Base-by-base conservation (phyloP, 2,797 vertebrate genomes). In the Clarias platycephalus region DNA sequence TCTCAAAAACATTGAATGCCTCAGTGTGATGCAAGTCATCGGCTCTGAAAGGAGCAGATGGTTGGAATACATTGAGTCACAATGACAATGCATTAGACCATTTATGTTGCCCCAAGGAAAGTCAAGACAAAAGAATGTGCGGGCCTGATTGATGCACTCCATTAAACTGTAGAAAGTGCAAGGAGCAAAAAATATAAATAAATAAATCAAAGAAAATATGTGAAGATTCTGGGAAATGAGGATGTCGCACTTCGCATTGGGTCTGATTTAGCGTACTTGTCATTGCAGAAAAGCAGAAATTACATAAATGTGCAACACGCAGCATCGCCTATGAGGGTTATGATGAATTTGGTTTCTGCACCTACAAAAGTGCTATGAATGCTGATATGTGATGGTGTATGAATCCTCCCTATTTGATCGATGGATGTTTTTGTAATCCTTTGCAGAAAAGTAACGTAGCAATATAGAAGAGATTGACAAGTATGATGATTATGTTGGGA, bases 31-130 rank as follows among this genome's bases (percentile, higher is more conserved):
- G 71, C 26, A 70, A 80, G 81, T 86, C 81, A 86, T 78, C 77
- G 64, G 64, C 57, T 60, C 64, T 83, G 80, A 86, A 85, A 78
- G 55, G 84, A 89, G 74, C 87, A 88, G 89, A 89, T 88, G 89
- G 89, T 86, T 81, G 81, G 87, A 89, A 89, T 85, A 83, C 75
- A 88, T 80, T 86, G 87, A 89, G 86, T 88, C 86, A 87, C 81
- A 81, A 83, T 85, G 87, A 87, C 85, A 84, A 88, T 79, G 83
- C 86, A 87, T 82, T 87, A 86, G 85, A 87, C 86, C 87, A 84
- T 66, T 86, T 86, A 84, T 89, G 85, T 87, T 89, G 85, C 84
- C 86, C 85, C 84, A 68, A 87, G 86, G 86, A 88, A 85, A 86
- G 78, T 86, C 81, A 83, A 87, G 82, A 84, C 84, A 88, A 85